Evolutionary conservation across 2,888 invertebrate genomes (phyloP).

Genomic region (Perizoma flavofasciatum): DNA sequence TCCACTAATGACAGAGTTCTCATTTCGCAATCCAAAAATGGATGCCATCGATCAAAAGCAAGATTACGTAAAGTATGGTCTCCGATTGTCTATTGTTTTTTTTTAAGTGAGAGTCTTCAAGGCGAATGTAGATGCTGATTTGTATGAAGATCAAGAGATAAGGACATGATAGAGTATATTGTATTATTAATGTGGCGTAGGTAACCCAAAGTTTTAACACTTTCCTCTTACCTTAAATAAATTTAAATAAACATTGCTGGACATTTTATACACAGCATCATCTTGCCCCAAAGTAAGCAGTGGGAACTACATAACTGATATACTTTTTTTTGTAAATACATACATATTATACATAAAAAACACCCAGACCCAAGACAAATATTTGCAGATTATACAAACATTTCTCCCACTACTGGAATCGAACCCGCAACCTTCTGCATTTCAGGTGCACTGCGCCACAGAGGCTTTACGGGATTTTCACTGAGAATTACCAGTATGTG

Average conservation of each 20-base stretch:
- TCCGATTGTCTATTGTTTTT: conserved; percentile 40
- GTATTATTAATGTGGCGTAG: conserved; percentile 11
- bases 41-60: conserved; percentile 60
- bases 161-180: conserved; percentile 17
- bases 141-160: conserved; percentile 21
- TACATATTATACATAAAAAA: no score
- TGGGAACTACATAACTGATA: no score
- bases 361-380: no score
- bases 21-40: conserved; percentile 65
- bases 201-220: background rate
- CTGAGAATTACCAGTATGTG: no score
- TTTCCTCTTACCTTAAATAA: background rate
- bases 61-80: conserved; percentile 36
- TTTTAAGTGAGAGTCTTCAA: conserved; percentile 34
- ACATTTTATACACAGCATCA: background rate
- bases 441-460: no score
- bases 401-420: no score
- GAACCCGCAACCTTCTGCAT: no score
- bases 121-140: conserved; percentile 26
- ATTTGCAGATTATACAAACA: no score
- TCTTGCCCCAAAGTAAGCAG: no score
- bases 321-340: no score
- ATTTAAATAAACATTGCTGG: no score
- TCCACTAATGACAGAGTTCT: conserved; percentile 59
- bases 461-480: no score